Percentiles rank a stretch among this genome's conserved stretches.
These are phyloP conservation scores for Lacanobia wlatinum DNA, from an alignment of 2,888 invertebrate genomes.

Conservation along the genomic window DNA sequence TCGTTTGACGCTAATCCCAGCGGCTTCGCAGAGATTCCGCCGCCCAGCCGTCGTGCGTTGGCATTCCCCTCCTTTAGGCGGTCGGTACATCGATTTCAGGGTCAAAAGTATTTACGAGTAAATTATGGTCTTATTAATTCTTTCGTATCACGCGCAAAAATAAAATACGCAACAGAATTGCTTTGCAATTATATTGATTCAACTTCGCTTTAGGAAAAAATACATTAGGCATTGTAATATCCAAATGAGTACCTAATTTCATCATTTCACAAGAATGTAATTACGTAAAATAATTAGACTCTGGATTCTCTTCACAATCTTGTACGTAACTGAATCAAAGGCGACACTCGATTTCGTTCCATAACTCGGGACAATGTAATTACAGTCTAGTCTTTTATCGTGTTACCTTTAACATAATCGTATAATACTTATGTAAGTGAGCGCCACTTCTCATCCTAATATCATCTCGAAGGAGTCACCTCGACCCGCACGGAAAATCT, in stretches of 20 bases:
- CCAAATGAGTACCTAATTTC: constrained; percentile 8
- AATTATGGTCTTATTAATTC: constrained; percentile 55
- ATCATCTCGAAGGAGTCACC: constrained; percentile 75
- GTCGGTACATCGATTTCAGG: constrained; percentile 76
- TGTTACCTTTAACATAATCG: constrained; percentile 59
- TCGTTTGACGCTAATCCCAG: constrained; percentile 89
- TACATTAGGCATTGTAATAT: constrained; percentile 16
- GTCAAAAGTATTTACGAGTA: constrained; percentile 71
- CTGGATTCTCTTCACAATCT: constrained; percentile 40
- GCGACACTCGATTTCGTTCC: constrained; percentile 31
- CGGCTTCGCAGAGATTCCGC: constrained; percentile 84
- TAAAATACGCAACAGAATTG: constrained; percentile 27
- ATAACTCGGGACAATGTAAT: constrained; percentile 43
- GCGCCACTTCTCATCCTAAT: constrained; percentile 67
- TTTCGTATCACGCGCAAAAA: constrained; percentile 26
- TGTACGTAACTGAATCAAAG: constrained; percentile 48
- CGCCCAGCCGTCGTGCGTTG: constrained; percentile 72
- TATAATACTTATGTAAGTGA: constrained; percentile 64
- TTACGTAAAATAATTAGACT: constrained; percentile 25
- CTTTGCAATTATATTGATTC: not conserved
- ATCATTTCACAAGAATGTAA: constrained; percentile 11
- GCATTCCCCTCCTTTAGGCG: constrained; percentile 64
- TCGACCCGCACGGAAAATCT: constrained; percentile 78
- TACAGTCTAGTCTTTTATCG: constrained; percentile 52
- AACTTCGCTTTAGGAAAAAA: not conserved